Evolutionary conservation across 2,888 invertebrate species (phyloP).

Genomic region (Agonopterix heracliana): DNA sequence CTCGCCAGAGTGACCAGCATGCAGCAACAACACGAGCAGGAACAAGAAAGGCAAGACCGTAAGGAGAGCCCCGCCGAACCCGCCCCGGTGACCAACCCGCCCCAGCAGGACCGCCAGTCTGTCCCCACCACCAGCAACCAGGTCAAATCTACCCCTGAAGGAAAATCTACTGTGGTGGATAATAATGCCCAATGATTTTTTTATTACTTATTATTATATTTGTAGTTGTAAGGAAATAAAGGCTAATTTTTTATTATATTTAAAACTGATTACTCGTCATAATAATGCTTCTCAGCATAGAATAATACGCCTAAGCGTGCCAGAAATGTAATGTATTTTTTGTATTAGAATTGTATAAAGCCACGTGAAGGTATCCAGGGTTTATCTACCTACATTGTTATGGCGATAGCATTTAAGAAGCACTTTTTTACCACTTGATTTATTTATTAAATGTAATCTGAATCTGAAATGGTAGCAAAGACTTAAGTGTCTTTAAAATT

Average conservation of each 20-base stretch:
- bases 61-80: conserved; percentile 27
- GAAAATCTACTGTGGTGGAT: conserved; percentile 39
- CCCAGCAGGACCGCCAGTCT: conserved; percentile 22
- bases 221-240: conserved; percentile 6
- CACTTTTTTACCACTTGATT: conserved; percentile 9
- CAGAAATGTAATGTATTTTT: too few species aligned
- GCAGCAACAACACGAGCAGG: conserved; percentile 38
- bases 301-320: too few species aligned
- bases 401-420: conserved; percentile 43
- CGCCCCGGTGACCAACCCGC: conserved; percentile 20
- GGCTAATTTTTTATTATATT: neutral
- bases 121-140: conserved; percentile 45
- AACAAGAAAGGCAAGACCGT: conserved; percentile 16
- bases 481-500: conserved; percentile 22
- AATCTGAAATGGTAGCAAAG: neutral
- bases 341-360: conserved; percentile 6
- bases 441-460: neutral
- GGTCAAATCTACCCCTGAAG: conserved; percentile 57
- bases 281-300: neutral
- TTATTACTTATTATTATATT: conserved; percentile 13
- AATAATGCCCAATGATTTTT: conserved; percentile 21
- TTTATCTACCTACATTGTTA: conserved; percentile 46
- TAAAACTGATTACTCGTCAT: neutral
- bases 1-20: conserved; percentile 59
- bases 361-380: conserved; percentile 47